Percentiles rank a stretch among this genome's conserved stretches.
These are phyloP conservation scores for Rhogogaster chlorosoma DNA, from an alignment of 2,888 invertebrate species.

Conservation along the genomic window DNA sequence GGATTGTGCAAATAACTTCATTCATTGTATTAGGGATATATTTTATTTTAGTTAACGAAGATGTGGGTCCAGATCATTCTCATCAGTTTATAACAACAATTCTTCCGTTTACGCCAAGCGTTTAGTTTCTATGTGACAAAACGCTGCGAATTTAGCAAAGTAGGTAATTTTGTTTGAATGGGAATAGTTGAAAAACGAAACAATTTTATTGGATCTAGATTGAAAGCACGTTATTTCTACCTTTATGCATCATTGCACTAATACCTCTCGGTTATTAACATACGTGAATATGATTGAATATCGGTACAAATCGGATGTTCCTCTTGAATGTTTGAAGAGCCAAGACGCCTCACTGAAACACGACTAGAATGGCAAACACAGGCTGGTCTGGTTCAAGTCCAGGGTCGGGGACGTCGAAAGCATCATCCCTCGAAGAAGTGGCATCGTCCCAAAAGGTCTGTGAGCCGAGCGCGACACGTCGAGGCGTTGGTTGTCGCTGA, in stretches of 20 bases:
- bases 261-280: background rate
- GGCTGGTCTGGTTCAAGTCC: slow-evolving; percentile 78
- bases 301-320: background rate
- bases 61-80: background rate
- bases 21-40: background rate
- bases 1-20: background rate
- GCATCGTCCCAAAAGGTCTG: slow-evolving; percentile 80
- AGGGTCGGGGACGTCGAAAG: slow-evolving; percentile 74
- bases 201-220: background rate
- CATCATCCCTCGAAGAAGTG: slow-evolving; percentile 64
- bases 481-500: slow-evolving; percentile 94
- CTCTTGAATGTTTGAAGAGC: slow-evolving; percentile 65
- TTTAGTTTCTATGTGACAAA: background rate
- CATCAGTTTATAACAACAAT: too few species aligned
- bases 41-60: background rate
- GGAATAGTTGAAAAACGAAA: background rate
- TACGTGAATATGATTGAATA: background rate
- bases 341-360: slow-evolving; percentile 72
- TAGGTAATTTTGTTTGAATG: background rate
- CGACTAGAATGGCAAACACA: slow-evolving; percentile 82
- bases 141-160: background rate
- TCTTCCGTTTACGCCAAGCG: background rate
- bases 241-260: background rate
- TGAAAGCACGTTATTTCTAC: background rate
- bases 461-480: slow-evolving; percentile 88